Evolutionary conservation across 2,888 invertebrate species (phyloP), one percentile per base, ranked within the genome.

Genomic region (Drosophila eohydei): DNA sequence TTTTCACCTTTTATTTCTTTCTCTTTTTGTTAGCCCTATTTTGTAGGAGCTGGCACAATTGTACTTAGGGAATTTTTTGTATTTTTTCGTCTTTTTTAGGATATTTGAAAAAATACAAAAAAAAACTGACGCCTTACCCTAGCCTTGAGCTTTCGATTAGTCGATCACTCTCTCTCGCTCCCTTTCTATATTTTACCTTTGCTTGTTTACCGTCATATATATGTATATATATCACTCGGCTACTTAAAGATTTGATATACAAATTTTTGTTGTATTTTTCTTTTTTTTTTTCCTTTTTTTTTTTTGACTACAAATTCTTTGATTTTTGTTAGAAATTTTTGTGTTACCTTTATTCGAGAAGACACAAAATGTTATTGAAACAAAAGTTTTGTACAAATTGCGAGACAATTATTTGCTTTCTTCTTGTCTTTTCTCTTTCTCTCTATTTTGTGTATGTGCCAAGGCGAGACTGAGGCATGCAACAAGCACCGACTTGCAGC

Each of bases 231-330:
- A 64, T 65, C 40, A 60, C 50, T 41, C 50, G 50, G 48, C 58
- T 67, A 54, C 21, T 54, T 50, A 21, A 74, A 73, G 58, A 52
- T 75, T 74, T 78, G 55, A 61, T 68, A 62, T 72, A 48, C 48
- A 43, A 38, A 41, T 58, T 46, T 41, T 62, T 12, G 14, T 30
- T 28, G n/a, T 16, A 6, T 16, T 16, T 50, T 50, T 11, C 3
- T 32, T 11, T 1, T 16, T 16, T 32, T 3, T 32, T 6, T 26
- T 52, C 52, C 41, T 57, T 48, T 74, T 28, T 48, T 57, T 48
- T 43, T 75, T 78, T 84, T 87, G 83, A 84, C 83, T 80, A 85
- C 83, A 78, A 84, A 84, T 87, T 82, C 79, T 79, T 81, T 79
- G 79, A 79, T 79, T 79, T 81, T 75, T 75, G 79, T 81, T 81